Base-by-base conservation (phyloP, 2,888 invertebrate species). In the Teinopalpus imperialis region DNA sequence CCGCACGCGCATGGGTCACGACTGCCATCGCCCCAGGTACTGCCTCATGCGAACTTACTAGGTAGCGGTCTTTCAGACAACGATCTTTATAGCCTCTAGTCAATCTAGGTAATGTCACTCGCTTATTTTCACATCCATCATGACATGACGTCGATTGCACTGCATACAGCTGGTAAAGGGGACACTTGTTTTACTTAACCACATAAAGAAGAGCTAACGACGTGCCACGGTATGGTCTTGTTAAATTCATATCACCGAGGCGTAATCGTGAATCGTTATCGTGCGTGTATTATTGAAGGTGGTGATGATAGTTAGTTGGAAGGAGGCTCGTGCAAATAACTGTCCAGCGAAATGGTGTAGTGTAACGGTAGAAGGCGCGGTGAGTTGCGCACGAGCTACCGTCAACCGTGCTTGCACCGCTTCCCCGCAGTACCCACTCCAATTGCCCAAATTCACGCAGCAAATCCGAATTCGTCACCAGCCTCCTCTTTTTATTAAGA, bases 1-100 rank as follows among this genome's bases (percentile, higher is more conserved):
- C n/a, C 70, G 78, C 83, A 81, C 81, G 81, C 85, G 81, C 78
- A 54, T 52, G 65, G 60, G 77, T 82, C 85, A 87, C 86, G 86
- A 85, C 61, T 65, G 59, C 47, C 34, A 40, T 37, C 57, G 66
- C 74, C 69, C 56, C 71, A 59, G 74, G 78, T 45, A 16, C 59
- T 59, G 61, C 59, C 54, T 53, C 62, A 48, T 32, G 42, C 44
- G 32, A 51, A 53, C 48, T 53, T 53, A 52, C 54, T 53, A 58
- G 54, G 61, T 61, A 54, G 59, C 65, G 60, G 69, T 65, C 65
- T 71, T 63, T 63, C 55, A 63, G 68, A 66, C 69, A 68, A 69
- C 66, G 60, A 74, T 69, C 69, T 69, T 69, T 63, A 64, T 67
- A 58, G 57, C 55, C 54, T 63, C 62, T 63, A 56, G 57, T 63